Evolutionary conservation across 1,140 invertebrate species (phyloP), one percentile per base, ranked within the genome.

Genomic region (Venustaconcha ellipsiformis): DNA sequence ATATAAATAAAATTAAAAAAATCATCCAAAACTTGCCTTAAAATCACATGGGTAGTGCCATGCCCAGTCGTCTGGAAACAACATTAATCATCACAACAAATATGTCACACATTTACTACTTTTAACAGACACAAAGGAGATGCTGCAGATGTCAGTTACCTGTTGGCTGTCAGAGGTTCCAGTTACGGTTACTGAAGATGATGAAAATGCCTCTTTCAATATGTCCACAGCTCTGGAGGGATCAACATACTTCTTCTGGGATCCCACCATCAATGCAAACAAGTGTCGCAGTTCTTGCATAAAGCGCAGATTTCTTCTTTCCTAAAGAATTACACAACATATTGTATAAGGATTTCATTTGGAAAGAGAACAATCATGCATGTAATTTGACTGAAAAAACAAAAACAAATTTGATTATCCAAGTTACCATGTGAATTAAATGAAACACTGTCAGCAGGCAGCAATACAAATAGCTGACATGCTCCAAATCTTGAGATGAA

Each of bases 231-330:
- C 88, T 73, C 88, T 87, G 55, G 88, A 90, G 11, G 91, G 91
- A 82, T 91, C 91, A n/a, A 92, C 90, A 84, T 92, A 91, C 75
- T 91, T 91, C 67, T 89, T 85, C 37, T 87, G 82, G 3, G 90
- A 89, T 26, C 86, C 89, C 56, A 91, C 78, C 88, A 92, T 88
- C 67, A 92, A 81, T 37, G 88, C 88, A 89, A 92, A 92, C 56
- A 92, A 77, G 66, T 88, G 86, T 14, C 90, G 82, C 66, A 92
- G 78, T 76, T 91, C 90, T 56, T 83, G 73, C 86, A 91, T 90
- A 78, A 91, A 91, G 12, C 85, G 67, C 3, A 89, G 70, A 76
- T 89, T 91, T 70, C 86, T 82, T 63, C 79, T 82, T 48, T 86
- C 83, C 87, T 91, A 79, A n/a, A 78, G 56, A 23, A 48, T 48